These are phyloP conservation scores for Euspilapteryx auroguttella DNA, from an alignment of 2,888 invertebrate species.

Conservation along the genomic window DNA sequence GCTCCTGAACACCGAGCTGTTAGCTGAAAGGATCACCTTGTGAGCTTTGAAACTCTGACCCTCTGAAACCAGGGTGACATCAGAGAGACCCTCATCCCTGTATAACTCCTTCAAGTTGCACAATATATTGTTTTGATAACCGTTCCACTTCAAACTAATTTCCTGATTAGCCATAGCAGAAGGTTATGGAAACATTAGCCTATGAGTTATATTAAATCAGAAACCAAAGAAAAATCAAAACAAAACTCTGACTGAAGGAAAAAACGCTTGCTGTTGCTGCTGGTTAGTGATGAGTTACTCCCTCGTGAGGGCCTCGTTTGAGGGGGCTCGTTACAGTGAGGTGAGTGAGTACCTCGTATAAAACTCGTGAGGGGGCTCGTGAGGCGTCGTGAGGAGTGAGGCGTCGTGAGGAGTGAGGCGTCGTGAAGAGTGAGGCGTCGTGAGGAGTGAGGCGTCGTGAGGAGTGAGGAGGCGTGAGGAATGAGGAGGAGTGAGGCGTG, in stretches of 20 bases:
- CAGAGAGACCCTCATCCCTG: conserved; percentile 67
- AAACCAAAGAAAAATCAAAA: conserved; percentile 9
- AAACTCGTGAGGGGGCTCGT: too few species aligned
- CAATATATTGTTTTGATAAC: conserved; percentile 66
- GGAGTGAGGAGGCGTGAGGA: too few species aligned
- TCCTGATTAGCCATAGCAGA: conserved; percentile 53
- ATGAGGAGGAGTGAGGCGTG: too few species aligned
- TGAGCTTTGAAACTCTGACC: conserved; percentile 69
- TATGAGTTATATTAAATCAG: conserved; percentile 9
- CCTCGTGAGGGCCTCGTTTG: too few species aligned
- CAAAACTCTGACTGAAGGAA: conserved; percentile 14
- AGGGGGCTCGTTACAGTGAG: background rate
- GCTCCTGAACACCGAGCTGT: conserved; percentile 67
- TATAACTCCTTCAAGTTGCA: conserved; percentile 65
- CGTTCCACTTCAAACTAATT: conserved; percentile 72
- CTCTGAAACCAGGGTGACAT: conserved; percentile 68
- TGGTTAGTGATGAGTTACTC: too few species aligned
- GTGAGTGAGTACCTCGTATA: too few species aligned
- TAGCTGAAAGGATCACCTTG: conserved; percentile 69
- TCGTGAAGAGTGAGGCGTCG: too few species aligned
- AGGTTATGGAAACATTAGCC: conserved; percentile 11
- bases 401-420: too few species aligned
- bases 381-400: too few species aligned
- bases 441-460: too few species aligned
- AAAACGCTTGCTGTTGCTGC: too few species aligned